Conservation (phyloP, 2,113 vertebrate species). For the Lathamus discolor region DNA sequence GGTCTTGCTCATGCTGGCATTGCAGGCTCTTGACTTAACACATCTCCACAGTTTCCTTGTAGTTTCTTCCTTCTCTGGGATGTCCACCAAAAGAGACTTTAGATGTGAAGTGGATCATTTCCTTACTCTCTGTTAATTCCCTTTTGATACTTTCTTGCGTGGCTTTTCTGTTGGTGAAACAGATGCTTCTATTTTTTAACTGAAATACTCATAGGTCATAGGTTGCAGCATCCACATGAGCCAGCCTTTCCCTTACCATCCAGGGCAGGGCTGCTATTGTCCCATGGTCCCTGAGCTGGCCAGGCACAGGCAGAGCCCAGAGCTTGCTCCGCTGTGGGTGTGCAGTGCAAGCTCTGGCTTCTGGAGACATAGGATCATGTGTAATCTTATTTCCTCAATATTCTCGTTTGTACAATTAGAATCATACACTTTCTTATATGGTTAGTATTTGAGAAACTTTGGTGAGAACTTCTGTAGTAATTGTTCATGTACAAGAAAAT, state of each 20-base stretch:
- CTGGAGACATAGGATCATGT: neutral
- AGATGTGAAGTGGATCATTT: neutral
- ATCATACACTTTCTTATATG: neutral
- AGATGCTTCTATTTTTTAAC: neutral
- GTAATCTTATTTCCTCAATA: neutral
- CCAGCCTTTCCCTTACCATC: neutral
- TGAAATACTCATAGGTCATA: neutral
- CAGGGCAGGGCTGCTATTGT: neutral
- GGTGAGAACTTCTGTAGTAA: neutral
- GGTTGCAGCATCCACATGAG: neutral
- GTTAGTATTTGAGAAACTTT: neutral
- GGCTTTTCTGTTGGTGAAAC: neutral
- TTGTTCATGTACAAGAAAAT: neutral
- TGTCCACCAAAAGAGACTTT: neutral
- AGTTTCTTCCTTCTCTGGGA: neutral
- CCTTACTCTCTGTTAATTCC: neutral
- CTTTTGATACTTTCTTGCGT: neutral
- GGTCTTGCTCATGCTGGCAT: neutral
- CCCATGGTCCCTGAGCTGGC: fast-evolving
- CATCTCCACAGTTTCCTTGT: neutral
- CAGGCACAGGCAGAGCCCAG: neutral
- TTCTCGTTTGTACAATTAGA: neutral
- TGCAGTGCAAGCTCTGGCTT: neutral
- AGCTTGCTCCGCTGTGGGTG: fast-evolving
- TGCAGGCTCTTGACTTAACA: neutral